Evolutionary conservation across 2,797 vertebrate species (phyloP).

Genomic region (Paedocypris micromegethes): DNA sequence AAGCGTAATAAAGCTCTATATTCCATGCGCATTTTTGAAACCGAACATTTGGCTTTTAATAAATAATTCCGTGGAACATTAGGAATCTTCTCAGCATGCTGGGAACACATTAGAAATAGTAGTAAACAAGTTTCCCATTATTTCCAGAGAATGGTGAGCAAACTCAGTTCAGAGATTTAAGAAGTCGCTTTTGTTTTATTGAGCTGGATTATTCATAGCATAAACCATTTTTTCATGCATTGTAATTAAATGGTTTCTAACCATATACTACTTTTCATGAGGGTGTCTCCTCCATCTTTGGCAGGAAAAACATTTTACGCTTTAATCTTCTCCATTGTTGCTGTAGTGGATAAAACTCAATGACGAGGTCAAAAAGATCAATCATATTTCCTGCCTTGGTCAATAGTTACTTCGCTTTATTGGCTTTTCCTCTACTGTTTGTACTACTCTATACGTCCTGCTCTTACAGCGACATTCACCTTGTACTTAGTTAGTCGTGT

Average conservation of each 20-base stretch:
- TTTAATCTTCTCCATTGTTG: neutral
- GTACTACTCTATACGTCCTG: conserved; percentile 19
- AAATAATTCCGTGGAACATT: conserved; percentile 14
- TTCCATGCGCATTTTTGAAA: neutral
- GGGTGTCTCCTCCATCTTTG: too few relatives aligned
- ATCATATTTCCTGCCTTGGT: conserved; percentile 34
- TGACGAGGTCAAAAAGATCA: conserved; percentile 23
- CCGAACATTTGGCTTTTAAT: conserved; percentile 12
- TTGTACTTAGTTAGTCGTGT: conserved; percentile 16
- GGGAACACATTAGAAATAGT: neutral
- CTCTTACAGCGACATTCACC: conserved; percentile 17
- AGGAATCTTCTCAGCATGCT: conserved; percentile 13
- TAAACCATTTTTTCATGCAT: neutral
- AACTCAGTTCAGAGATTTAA: conserved; percentile 2
- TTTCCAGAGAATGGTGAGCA: conserved; percentile 6
- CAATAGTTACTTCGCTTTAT: conserved; percentile 33
- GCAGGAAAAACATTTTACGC: too few relatives aligned
- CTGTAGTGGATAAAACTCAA: conserved; percentile 14
- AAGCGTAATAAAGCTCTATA: conserved; percentile 4
- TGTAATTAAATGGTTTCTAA: too few relatives aligned
- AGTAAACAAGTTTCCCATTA: conserved; percentile 1
- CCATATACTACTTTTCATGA: too few relatives aligned
- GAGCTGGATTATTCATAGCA: neutral
- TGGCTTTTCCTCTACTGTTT: conserved; percentile 35
- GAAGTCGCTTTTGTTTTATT: conserved; percentile 1